Conservation (phyloP, 1,140 invertebrate species). For the Phortica variegata region DNA sequence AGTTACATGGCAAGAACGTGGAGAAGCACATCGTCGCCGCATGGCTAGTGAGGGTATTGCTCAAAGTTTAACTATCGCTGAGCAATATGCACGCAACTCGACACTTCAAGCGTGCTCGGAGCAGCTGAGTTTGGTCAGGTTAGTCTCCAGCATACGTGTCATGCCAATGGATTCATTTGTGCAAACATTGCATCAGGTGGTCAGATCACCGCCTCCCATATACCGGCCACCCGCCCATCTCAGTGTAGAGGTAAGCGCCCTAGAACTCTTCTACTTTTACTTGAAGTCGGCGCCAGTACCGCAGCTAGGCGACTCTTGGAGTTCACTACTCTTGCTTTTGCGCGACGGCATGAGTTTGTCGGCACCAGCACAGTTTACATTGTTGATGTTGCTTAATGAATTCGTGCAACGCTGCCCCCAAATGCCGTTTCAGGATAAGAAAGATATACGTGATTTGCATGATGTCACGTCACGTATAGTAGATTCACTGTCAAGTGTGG, state of each 20-base stretch:
- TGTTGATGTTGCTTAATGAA: slow-evolving; percentile 80
- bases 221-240: slow-evolving; percentile 65
- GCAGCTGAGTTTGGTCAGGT: slow-evolving; percentile 76
- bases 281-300: slow-evolving; percentile 68
- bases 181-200: slow-evolving; percentile 79
- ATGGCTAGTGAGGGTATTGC: slow-evolving; percentile 4
- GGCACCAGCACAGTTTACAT: slow-evolving; percentile 79
- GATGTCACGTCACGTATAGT: slow-evolving; percentile 76
- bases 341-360: slow-evolving; percentile 71
- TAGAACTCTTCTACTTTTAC: slow-evolving; percentile 70
- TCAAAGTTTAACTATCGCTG: slow-evolving; percentile 45
- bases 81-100: slow-evolving; percentile 50
- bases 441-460: slow-evolving; percentile 81
- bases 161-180: slow-evolving; percentile 84
- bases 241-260: slow-evolving; percentile 64
- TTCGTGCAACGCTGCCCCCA: slow-evolving; percentile 79
- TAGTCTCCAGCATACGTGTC: slow-evolving; percentile 79
- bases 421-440: slow-evolving; percentile 62
- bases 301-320: slow-evolving; percentile 79
- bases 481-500: slow-evolving; percentile 82
- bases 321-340: slow-evolving; percentile 74
- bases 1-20: slow-evolving; percentile 85
- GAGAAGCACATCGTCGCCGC: slow-evolving; percentile 26
- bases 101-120: slow-evolving; percentile 67
- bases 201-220: slow-evolving; percentile 75